Conservation (phyloP, 2,888 invertebrate species). For the Campoplex capitator region DNA sequence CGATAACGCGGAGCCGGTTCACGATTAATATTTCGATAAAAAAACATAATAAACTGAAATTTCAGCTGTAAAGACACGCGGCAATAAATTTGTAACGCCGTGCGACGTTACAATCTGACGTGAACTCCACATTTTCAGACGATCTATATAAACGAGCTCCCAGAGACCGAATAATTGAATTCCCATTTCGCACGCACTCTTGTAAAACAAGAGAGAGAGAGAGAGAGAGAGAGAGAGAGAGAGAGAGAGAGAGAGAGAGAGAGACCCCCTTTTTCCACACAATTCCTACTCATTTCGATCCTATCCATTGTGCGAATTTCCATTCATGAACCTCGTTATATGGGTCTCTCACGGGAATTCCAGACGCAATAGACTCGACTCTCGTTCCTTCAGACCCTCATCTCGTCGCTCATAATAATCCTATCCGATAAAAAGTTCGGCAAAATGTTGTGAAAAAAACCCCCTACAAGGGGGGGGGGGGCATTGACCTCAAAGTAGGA, state of each 20-base stretch:
- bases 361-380: constrained; percentile 1
- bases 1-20: too few species aligned
- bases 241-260: too few species aligned
- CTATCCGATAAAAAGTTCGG: background rate
- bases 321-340: constrained; percentile 8
- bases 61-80: background rate
- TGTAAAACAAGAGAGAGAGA: constrained; percentile 34
- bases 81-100: background rate
- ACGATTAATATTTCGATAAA: background rate
- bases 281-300: constrained; percentile 17
- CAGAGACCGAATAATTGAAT: constrained; percentile 50
- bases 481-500: background rate
- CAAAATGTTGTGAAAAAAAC: background rate
- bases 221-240: too few species aligned
- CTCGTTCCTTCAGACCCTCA: constrained; percentile 1
- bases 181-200: constrained; percentile 58
- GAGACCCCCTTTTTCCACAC: constrained; percentile 10
- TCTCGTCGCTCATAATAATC: background rate
- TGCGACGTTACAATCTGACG: background rate
- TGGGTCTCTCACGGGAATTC: constrained; percentile 22
- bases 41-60: background rate
- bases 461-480: too few species aligned
- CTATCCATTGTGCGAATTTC: background rate
- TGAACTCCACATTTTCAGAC: constrained; percentile 17
- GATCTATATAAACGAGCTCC: background rate